Conservation (phyloP, 2,888 invertebrate genomes). For the Eristalis tenax region DNA sequence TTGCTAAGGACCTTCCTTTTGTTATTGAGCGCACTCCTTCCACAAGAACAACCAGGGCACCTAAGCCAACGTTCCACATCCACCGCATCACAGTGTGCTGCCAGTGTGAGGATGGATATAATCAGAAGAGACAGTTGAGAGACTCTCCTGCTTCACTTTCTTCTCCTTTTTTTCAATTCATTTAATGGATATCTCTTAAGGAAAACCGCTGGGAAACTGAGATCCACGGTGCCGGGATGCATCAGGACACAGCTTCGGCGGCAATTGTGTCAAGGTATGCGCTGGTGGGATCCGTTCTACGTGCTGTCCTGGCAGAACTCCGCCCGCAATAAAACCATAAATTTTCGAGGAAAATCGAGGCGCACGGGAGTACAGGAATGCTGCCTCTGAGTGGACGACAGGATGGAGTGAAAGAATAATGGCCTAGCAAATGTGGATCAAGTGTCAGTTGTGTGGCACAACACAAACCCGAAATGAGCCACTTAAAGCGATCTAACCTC, state of each 20-base stretch:
- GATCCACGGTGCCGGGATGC: neutral
- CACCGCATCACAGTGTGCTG: neutral
- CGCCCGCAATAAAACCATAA: constrained; percentile 33
- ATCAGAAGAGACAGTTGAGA: constrained; percentile 56
- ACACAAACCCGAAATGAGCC: constrained; percentile 38
- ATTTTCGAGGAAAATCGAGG: constrained; percentile 22
- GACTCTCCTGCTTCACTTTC: constrained; percentile 15
- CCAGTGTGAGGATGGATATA: constrained; percentile 24
- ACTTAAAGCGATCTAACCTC: constrained; percentile 40
- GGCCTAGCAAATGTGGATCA: constrained; percentile 41
- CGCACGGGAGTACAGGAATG: neutral
- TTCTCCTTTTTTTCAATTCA: constrained; percentile 49
- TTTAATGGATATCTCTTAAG: constrained; percentile 61
- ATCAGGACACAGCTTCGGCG: neutral
- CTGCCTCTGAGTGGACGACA: neutral
- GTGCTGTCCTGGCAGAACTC: constrained; percentile 29
- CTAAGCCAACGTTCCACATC: constrained; percentile 7
- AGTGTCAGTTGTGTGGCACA: constrained; percentile 42
- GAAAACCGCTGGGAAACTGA: constrained; percentile 26
- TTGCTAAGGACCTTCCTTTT: constrained; percentile 57
- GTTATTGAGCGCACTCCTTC: constrained; percentile 40
- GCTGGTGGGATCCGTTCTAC: neutral
- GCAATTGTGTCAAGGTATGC: constrained; percentile 51
- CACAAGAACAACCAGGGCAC: constrained; percentile 33
- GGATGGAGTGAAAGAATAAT: constrained; percentile 12